These are phyloP conservation scores for Pseudomyrmex dendroicus DNA, from an alignment of 1,140 invertebrate genomes.

Conservation along the genomic window DNA sequence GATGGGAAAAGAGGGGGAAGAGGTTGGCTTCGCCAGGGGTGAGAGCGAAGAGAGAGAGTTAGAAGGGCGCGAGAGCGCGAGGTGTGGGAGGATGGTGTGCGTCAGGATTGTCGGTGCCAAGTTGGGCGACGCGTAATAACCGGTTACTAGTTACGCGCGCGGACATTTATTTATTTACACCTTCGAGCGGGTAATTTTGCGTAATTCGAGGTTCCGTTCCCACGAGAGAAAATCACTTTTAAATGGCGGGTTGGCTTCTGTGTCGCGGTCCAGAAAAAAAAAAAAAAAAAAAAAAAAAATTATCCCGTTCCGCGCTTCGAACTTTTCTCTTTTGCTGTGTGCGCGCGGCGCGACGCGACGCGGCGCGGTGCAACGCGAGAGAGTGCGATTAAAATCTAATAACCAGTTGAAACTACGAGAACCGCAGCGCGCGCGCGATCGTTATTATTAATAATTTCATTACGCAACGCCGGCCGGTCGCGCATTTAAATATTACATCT, in stretches of 20 bases:
- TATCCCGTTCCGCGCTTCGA: constrained; percentile 25
- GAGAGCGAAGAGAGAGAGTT: constrained; percentile 11
- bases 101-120: constrained; percentile 58
- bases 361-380: background rate
- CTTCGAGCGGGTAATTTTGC: constrained; percentile 74
- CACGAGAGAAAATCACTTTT: constrained; percentile 73
- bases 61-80: background rate
- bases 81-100: constrained; percentile 23
- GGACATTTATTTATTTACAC: constrained; percentile 82
- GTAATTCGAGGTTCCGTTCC: constrained; percentile 79
- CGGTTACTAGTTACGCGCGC: constrained; percentile 78
- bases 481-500: constrained; percentile 61
- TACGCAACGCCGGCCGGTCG: constrained; percentile 54
- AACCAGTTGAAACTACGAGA: constrained; percentile 61
- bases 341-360: constrained; percentile 3
- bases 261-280: constrained; percentile 12
- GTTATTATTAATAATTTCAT: constrained; percentile 62
- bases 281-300: background rate
- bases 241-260: constrained; percentile 52
- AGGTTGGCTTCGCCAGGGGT: background rate
- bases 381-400: constrained; percentile 59
- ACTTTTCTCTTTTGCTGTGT: constrained; percentile 13
- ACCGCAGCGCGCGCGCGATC: constrained; percentile 56
- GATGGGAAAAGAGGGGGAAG: background rate
- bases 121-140: constrained; percentile 80